Evolutionary conservation across 2,113 vertebrate genomes (phyloP).

Genomic region (Porphyrio hochstetteri): DNA sequence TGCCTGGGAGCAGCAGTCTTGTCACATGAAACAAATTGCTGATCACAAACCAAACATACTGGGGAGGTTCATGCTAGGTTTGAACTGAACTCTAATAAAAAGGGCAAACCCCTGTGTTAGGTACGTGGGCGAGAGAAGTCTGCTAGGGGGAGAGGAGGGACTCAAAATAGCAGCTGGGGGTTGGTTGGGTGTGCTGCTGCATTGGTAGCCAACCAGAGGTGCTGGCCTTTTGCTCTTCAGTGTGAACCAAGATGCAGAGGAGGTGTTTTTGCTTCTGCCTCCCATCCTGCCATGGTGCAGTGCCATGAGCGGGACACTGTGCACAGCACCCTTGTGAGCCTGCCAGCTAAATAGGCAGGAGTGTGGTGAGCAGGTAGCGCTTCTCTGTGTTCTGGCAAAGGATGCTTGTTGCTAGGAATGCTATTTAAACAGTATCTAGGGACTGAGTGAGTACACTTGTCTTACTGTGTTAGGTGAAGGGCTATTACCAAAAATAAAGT

Average conservation of each 20-base stretch:
- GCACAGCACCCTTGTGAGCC: not conserved
- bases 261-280: not conserved
- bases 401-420: not conserved
- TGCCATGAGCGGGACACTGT: rapidly evolving
- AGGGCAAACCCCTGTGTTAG: not conserved
- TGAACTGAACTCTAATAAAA: not conserved
- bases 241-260: not conserved
- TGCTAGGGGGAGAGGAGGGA: not conserved
- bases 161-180: not conserved
- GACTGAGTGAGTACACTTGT: not conserved
- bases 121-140: not conserved
- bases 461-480: constrained; percentile 16
- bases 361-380: not conserved
- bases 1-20: constrained; percentile 19
- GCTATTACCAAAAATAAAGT: constrained; percentile 31
- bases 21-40: not conserved
- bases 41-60: not conserved
- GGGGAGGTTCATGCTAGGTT: not conserved
- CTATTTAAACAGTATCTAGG: not conserved
- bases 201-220: not conserved
- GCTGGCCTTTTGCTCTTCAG: too few species aligned
- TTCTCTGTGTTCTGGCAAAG: not conserved
- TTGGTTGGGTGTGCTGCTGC: not conserved
- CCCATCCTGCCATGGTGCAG: not conserved
- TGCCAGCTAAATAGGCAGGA: not conserved